Percentiles rank a stretch among this genome's conserved stretches.
Evolutionary conservation across 2,888 invertebrate species (phyloP).

Genomic region (Nipponacmea schrenckii): DNA sequence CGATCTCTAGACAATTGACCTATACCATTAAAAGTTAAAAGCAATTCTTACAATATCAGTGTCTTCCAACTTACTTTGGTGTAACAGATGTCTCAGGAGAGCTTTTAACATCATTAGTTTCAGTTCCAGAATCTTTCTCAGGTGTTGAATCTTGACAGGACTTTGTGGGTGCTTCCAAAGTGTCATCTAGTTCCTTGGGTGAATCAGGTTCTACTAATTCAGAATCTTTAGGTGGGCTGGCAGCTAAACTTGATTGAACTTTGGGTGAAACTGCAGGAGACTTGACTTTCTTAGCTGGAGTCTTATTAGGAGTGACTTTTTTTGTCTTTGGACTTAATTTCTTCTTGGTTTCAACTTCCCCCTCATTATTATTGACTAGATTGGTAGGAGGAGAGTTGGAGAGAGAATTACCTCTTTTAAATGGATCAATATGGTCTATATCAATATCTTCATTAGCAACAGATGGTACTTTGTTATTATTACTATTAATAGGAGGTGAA

Average conservation of each 20-base stretch:
- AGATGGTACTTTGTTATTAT: conserved; percentile 12
- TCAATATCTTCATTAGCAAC: not conserved
- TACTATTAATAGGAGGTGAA: conserved; percentile 41
- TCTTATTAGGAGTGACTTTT: conserved; percentile 5
- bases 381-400: conserved; percentile 25
- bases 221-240: not conserved
- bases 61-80: too few species aligned
- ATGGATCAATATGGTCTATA: conserved; percentile 22
- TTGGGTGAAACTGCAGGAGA: not conserved
- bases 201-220: not conserved
- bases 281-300: not conserved
- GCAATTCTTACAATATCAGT: not conserved
- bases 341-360: conserved; percentile 7
- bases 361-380: conserved; percentile 20
- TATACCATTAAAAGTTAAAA: too few species aligned
- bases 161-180: not conserved
- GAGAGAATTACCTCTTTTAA: conserved; percentile 19
- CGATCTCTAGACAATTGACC: too few species aligned
- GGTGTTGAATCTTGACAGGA: not conserved
- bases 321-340: not conserved
- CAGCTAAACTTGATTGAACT: not conserved
- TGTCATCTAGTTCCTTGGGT: not conserved
- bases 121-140: not conserved
- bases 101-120: not conserved
- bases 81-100: not conserved